Conservation (phyloP, 2,113 vertebrate species). For the Macrotis lagotis region DNA sequence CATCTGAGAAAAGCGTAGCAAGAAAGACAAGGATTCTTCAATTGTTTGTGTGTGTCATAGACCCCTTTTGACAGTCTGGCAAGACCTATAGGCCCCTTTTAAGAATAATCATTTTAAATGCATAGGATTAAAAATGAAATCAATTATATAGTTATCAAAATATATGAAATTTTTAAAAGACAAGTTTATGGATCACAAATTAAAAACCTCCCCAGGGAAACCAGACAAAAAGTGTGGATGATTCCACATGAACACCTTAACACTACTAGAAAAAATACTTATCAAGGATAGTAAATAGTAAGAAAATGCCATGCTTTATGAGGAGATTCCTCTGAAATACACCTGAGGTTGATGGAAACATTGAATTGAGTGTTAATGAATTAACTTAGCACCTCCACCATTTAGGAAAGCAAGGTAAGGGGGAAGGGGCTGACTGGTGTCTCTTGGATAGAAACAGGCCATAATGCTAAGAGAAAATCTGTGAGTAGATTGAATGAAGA, state of each 20-base stretch:
- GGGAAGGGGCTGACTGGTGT: no score
- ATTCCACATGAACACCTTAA: not conserved
- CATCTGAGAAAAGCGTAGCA: not conserved
- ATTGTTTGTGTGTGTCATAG: not conserved
- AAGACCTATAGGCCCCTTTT: not conserved
- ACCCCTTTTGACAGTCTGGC: not conserved
- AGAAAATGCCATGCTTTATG: not conserved
- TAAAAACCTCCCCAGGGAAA: not conserved
- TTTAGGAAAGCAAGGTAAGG: no score
- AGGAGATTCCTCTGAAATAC: not conserved
- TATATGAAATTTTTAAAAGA: not conserved
- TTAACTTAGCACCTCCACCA: no score
- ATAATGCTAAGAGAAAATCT: no score
- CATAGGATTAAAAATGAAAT: not conserved
- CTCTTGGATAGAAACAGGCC: no score
- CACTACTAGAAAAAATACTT: not conserved
- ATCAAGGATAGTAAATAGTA: not conserved
- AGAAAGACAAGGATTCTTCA: not conserved
- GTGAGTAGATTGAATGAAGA: no score
- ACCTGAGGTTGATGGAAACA: no score
- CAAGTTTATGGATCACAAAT: not conserved
- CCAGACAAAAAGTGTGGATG: not conserved
- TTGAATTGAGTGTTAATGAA: no score
- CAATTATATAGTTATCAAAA: not conserved
- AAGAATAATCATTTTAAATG: not conserved